Evolutionary conservation across 2,113 vertebrate species (phyloP), one percentile per base, ranked within the genome.

Genomic region (Nycticebus coucang): DNA sequence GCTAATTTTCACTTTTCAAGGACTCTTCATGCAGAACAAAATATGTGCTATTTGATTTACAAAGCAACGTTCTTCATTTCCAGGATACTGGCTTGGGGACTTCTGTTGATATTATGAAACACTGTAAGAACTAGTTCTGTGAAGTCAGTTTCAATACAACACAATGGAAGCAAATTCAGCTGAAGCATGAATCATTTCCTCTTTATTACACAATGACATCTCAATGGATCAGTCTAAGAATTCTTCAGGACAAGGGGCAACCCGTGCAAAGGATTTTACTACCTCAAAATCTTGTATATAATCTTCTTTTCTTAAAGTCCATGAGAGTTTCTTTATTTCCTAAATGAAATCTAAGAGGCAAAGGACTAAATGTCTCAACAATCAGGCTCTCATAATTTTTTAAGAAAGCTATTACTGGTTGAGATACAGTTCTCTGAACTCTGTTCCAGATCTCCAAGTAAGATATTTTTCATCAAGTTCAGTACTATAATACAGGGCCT

Each of bases 381-480:
- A 93, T 77, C 35, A 82, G 4, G 90, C 1, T 5, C 80, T 97
- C 89, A 97, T 5, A 0, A 87, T 79, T 87, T 30, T 2, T 87
- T 88, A 95, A 91, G 60, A 97, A 4, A 97, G 75, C 96, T 93
- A 97, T 96, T 92, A 89, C 94, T 95, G 97, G 68, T 97, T 97
- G 75, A 96, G 89, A 94, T 55, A 62, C 74, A 89, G 69, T 35
- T 94, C 24, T 97, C 93, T 97, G 88, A 95, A 98, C 95, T 83
- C 35, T 85, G 97, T 96, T 98, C 94, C 96, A 96, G 95, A 97
- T 59, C 45, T 60, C 30, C 81, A 95, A 95, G 96, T 84, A 87
- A 97, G 87, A 98, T 95, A 96, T 97, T 98, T 0, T 95, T 97
- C 21, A 95, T 77, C 28, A 91, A 96, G 59, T 45, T 79, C 71